A percentile compares a stretch with the other conserved stretches of the same genome.
Conservation (phyloP, 2,797 vertebrate genomes). For the Coreius guichenoti region DNA sequence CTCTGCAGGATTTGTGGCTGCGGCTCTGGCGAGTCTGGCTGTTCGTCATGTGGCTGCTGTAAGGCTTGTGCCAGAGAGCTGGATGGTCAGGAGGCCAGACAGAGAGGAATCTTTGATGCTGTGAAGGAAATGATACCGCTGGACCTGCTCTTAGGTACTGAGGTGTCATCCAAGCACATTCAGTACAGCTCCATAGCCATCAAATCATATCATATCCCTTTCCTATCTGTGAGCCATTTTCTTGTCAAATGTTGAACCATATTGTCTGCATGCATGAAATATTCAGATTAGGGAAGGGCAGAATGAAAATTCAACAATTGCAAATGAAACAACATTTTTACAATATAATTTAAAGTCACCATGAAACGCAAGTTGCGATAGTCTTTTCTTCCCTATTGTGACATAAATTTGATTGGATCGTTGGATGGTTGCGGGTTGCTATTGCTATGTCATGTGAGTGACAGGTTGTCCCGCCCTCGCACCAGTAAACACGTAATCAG, state of each 20-base stretch:
- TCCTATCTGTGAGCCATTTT: constrained; percentile 1
- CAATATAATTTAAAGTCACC: neutral
- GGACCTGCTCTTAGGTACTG: constrained; percentile 94
- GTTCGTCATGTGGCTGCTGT: constrained; percentile 96
- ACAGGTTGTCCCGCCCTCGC: neutral
- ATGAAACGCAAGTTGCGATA: neutral
- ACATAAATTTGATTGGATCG: neutral
- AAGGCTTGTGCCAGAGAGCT: constrained; percentile 97
- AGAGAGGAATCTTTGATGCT: constrained; percentile 98
- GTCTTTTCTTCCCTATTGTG: neutral
- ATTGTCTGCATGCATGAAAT: constrained; percentile 1
- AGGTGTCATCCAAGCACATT: constrained; percentile 7
- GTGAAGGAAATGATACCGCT: constrained; percentile 99
- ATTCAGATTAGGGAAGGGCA: constrained; percentile 8
- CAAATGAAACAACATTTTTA: neutral
- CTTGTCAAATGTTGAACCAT: constrained; percentile 16
- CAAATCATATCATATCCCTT: constrained; percentile 5
- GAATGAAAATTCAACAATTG: neutral
- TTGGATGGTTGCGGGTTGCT: neutral
- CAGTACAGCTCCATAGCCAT: neutral
- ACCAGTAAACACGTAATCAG: neutral
- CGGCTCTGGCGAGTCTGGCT: constrained; percentile 98
- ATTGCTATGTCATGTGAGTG: neutral
- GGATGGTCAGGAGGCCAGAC: constrained; percentile 96
- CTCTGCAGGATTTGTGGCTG: constrained; percentile 93